Evolutionary conservation across 2,113 vertebrate species (phyloP), one percentile per base, ranked within the genome.

Genomic region (Rynchops niger): DNA sequence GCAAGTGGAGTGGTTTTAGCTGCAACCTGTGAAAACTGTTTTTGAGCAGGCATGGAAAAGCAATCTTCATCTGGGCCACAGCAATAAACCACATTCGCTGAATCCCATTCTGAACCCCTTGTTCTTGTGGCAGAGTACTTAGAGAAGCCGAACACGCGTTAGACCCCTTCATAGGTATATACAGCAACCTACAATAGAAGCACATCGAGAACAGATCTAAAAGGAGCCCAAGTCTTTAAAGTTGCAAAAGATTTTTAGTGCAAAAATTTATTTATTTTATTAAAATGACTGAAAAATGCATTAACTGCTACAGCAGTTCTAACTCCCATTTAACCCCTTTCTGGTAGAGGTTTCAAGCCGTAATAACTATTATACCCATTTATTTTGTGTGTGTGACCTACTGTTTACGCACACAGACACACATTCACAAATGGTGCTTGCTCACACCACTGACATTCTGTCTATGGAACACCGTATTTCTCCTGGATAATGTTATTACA

Each of bases 401-500:
- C 38, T 4, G 1, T 14, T 16, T 32, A 10, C 22, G 30, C 11
- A 9, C 2, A 61, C 9, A 43, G 26, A 52, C 5, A 47, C 12
- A 50, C 16, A 9, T 40, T 43, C 45, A 36, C 63, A 25, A 0
- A 0, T 13, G 42, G 11, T 5, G 43, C 59, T 53, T 32, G 58
- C 87, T 71, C 66, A 55, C 63, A 71, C 32, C 67, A 66, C 50
- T 55, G 76, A 21, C 77, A 63, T 47, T 82, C 69, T 93, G 73
- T 36, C 77, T 63, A 16, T 30, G 58, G 65, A 90, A 84, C 8
- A 20, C 11, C 26, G 0, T 15, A 71, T 63, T 94, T 91, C 85
- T 90, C 73, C 56, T 63, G 56, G 52, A 91, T 90, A 74, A 90
- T 30, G n/a, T 50, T 67, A 85, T 78, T 94, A 91, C 34, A 23